Base-by-base conservation (phyloP, 2,113 vertebrate genomes). In the Hiodon tergisus region DNA sequence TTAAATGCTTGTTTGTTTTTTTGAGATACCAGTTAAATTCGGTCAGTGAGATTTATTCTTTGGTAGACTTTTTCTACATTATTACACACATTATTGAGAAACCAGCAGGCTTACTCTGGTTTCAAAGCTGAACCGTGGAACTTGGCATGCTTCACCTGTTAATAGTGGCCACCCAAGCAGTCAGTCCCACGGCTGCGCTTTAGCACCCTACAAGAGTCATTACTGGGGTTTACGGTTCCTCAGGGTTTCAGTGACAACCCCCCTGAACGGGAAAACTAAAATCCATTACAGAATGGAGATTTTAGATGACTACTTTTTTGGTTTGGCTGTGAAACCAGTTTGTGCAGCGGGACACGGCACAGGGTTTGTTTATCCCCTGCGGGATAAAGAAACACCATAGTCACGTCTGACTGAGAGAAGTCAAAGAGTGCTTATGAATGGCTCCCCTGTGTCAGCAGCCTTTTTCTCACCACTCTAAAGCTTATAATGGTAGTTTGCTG, bases 321-420 rank as follows among this genome's bases (percentile, higher is more conserved):
- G 63, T 17, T 66, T 61, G 65, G 61, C 72, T 55, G 52, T 16
- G 50, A 48, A 51, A 63, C 60, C 50, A 66, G 54, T 54, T 60
- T 50, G n/a, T 52, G n/a, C 9, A 55, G 51, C 13, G 61, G 11
- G 54, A 52, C 51, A 54, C 72, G 2, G 51, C 51, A 2, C 8
- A 31, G 4, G 31, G 46, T 3, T 31, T 66, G 50, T 65, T 48
- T 31, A n/a, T 51, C 61, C 72, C 59, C 48, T 17, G 17, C 17
- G 50, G 51, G 50, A 65, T 74, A 16, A 66, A 50, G 31, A 31
- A 62, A 17, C 46, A 48, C 7, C 47, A 50, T 48, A 50, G 46
- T 10, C 55, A 51, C 55, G 47, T 48, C 48, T 51, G 13, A n/a
- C 71, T 17, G 11, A 66, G 50, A 9, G 55, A 53, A 31, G 31